phyloP scores from a whole-genome alignment of 37 sponge, comb jelly and placozoan species.

The Halisarca cf. caerulea region DNA sequence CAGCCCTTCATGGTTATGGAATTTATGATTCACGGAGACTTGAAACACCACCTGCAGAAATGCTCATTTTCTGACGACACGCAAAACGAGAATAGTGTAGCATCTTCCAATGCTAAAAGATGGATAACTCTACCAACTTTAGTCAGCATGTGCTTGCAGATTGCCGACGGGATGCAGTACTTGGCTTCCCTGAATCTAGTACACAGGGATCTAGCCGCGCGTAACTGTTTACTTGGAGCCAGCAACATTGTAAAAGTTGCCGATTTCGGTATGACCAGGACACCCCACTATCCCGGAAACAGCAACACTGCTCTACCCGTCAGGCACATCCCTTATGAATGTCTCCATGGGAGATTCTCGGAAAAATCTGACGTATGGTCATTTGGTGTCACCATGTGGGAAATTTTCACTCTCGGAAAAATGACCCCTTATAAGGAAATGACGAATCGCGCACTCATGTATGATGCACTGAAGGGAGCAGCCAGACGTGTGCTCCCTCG shows the following conservation, averaged over 20 bases:
- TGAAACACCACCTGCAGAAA: neutral
- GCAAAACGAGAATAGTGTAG: too few relatives aligned
- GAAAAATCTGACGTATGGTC: conserved; percentile 61
- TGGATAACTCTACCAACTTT: conserved; percentile 7
- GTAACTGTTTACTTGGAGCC: conserved; percentile 80
- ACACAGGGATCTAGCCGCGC: conserved; percentile 83
- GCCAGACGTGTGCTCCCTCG: conserved; percentile 27
- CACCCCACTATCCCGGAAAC: conserved; percentile 64
- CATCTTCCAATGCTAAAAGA: neutral
- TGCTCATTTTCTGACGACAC: neutral
- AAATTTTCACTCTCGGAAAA: conserved; percentile 72
- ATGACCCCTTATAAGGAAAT: conserved; percentile 62
- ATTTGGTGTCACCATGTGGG: conserved; percentile 85
- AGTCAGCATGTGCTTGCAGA: conserved; percentile 60
- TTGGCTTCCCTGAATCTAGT: conserved; percentile 68
- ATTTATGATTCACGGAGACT: conserved; percentile 19
- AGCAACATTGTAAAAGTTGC: conserved; percentile 72
- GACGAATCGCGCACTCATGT: conserved; percentile 66
- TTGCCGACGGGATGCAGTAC: conserved; percentile 81
- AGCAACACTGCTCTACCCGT: conserved; percentile 75
- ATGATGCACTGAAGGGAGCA: conserved; percentile 61
- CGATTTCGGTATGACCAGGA: conserved; percentile 85
- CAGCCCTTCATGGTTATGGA: conserved; percentile 50
- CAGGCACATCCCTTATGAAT: conserved; percentile 84
- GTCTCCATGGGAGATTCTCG: conserved; percentile 81